Percentiles rank a stretch among this genome's conserved stretches.
phyloP scores from a whole-genome alignment of 92 coral and sea anemone genomes.

The Epizoanthus ramosus region DNA sequence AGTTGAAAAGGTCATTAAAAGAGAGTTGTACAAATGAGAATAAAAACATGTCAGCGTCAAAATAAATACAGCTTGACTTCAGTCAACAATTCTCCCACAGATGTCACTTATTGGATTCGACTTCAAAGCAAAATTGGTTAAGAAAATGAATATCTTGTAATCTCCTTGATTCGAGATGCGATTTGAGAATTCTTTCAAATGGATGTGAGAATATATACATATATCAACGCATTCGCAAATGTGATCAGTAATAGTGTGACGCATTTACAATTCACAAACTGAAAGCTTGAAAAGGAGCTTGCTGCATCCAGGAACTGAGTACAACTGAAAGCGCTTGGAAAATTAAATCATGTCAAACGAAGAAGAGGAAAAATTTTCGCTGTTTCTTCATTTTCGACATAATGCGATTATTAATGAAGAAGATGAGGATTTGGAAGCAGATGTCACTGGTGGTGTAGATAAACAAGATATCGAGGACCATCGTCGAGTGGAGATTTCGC shows the following conservation, averaged over 20 bases:
- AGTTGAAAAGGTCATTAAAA: background rate
- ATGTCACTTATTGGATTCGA: constrained; percentile 28
- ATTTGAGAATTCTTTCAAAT: background rate
- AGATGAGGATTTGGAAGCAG: constrained; percentile 20
- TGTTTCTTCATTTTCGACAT: constrained; percentile 37
- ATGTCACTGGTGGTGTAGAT: background rate
- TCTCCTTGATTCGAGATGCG: background rate
- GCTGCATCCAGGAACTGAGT: background rate
- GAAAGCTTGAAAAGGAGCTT: too few relatives aligned
- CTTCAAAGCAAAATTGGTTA: background rate
- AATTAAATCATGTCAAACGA: constrained; percentile 16
- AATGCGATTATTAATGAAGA: constrained; percentile 43
- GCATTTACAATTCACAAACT: too few relatives aligned
- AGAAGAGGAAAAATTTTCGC: constrained; percentile 17
- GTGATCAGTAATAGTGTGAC: too few relatives aligned
- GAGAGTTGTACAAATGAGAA: background rate
- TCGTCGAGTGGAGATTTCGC: background rate
- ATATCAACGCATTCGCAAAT: too few relatives aligned
- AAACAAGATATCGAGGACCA: background rate
- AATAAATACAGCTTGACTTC: background rate
- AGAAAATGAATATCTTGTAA: too few relatives aligned
- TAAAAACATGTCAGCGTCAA: background rate
- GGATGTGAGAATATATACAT: too few relatives aligned
- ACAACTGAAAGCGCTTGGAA: background rate
- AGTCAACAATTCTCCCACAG: constrained; percentile 26